Evolutionary conservation across 2,888 invertebrate species (phyloP), one percentile per base, ranked within the genome.

Genomic region (Leucoma salicis): DNA sequence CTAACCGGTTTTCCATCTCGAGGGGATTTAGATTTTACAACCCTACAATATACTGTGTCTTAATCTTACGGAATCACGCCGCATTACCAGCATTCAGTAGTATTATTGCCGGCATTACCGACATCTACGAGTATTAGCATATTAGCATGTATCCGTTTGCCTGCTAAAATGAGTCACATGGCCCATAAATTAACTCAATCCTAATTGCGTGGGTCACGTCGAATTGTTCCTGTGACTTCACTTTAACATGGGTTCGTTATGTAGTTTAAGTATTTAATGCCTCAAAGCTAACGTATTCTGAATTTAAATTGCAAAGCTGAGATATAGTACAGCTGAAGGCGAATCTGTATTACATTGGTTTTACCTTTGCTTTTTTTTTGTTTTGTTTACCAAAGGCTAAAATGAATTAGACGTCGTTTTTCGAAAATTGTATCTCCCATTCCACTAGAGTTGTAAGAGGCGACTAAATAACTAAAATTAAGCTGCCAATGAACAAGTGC

Each of bases 161-260:
- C 16, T 39, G 28, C 31, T 32, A 34, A 11, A 27, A 27, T 60
- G 50, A 61, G 39, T 61, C 57, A 58, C 10, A 14, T 34, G 31
- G 44, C 11, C 45, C 33, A 45, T 51, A 46, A 57, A 50, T 51
- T 51, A 38, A 28, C 38, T 42, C 37, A 39, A 44, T 52, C 49
- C 42, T 63, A 67, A 70, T 70, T 70, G 59, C 36, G 35, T 42
- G 52, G 69, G 70, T 68, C 68, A 70, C 28, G 42, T 47, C 46
- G 46, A 57, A 61, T 63, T 59, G 57, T 43, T 46, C 48, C 46
- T 34, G 47, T 59, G 51, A 61, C 67, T 61, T 53, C 35, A 46
- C 24, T 14, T 31, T 2, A 15, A 37, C n/a, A 29, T 42, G 34
- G 39, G 31, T 16, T 31, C n/a, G 14, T 29, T 8, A 13, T 29